Base-by-base conservation (phyloP, 2,113 vertebrate species). In the Columbina picui region DNA sequence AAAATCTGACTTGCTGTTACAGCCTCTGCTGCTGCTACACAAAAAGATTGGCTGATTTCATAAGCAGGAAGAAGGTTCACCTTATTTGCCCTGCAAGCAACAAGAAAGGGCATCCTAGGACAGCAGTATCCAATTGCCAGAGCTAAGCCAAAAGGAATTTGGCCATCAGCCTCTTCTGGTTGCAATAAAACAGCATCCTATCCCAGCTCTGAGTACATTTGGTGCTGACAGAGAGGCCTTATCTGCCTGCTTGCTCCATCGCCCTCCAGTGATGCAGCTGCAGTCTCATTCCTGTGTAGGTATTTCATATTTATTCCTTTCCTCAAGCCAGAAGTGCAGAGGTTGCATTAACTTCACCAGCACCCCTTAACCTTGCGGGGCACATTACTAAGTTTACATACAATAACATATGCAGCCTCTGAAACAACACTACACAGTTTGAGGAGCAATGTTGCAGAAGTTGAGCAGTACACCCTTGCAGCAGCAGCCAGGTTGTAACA, bases 201-300 rank as follows among this genome's bases (percentile, higher is more conserved):
- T 41, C 49, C 61, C 70, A 65, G 45, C 41, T 50, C 27, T 22
- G 7, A 2, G 27, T 25, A 20, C 19, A 1, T 1, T 7, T 32
- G 2, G 19, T 4, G 1, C 4, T 2, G 14, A 7, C 23, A 10
- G 20, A 13, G 18, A 38, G 14, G 32, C 38, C 30, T 16, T 12
- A 2, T 0, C 7, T 14, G 45, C 27, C 22, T 30, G 5, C 17
- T 25, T 49, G 56, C 43, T 38, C 59, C 21, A 4, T n/a, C 5
- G 3, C 86, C 85, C 74, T 84, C 73, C 50, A 56, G 50, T 3
- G 59, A 4, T 4, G 1, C 27, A 26, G 50, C 43, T 29, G 1
- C 2, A 7, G 3, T n/a, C 39, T 41, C 41, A 8, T 20, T 7
- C 26, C n/a, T 10, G 2, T 6, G 0, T 1, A 10, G 4, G 10